Percentiles rank a stretch among this genome's conserved stretches.
Conservation (phyloP, 2,113 vertebrate genomes). For the Leptodactylus fuscus region DNA sequence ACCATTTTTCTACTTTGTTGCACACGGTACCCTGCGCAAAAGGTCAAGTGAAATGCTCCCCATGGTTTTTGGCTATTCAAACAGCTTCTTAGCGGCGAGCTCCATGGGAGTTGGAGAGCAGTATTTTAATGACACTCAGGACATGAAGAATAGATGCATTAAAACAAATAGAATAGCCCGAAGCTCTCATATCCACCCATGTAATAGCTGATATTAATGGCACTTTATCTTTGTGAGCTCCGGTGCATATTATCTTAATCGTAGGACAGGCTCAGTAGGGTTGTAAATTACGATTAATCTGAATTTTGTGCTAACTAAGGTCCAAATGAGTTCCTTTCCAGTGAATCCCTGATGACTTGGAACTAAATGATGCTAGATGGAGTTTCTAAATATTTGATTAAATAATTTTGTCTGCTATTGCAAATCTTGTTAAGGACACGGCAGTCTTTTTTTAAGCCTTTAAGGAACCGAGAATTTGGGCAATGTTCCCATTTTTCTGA, state of each 20-base stretch:
- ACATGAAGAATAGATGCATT: constrained; percentile 49
- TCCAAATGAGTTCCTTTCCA: constrained; percentile 32
- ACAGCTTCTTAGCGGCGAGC: constrained; percentile 21
- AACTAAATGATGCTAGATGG: constrained; percentile 43
- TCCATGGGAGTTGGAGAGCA: constrained; percentile 29
- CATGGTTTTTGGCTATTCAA: constrained; percentile 45
- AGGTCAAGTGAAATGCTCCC: constrained; percentile 53
- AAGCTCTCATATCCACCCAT: constrained; percentile 42
- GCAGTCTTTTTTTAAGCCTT: constrained; percentile 11
- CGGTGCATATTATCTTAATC: constrained; percentile 34
- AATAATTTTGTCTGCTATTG: constrained; percentile 34
- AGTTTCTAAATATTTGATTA: constrained; percentile 49
- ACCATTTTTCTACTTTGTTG: background rate
- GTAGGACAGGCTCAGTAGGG: constrained; percentile 35
- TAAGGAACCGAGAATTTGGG: background rate
- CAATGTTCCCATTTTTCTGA: background rate
- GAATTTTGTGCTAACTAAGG: constrained; percentile 51
- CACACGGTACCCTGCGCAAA: constrained; percentile 58
- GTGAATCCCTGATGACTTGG: constrained; percentile 31
- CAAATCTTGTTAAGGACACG: background rate
- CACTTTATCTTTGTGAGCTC: constrained; percentile 52
- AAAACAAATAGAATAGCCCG: constrained; percentile 46
- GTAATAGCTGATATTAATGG: constrained; percentile 56
- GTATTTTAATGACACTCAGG: constrained; percentile 43
- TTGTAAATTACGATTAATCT: constrained; percentile 46